Evolutionary conservation across 1,140 invertebrate species (phyloP).

Genomic region (Meteorus sp.): DNA sequence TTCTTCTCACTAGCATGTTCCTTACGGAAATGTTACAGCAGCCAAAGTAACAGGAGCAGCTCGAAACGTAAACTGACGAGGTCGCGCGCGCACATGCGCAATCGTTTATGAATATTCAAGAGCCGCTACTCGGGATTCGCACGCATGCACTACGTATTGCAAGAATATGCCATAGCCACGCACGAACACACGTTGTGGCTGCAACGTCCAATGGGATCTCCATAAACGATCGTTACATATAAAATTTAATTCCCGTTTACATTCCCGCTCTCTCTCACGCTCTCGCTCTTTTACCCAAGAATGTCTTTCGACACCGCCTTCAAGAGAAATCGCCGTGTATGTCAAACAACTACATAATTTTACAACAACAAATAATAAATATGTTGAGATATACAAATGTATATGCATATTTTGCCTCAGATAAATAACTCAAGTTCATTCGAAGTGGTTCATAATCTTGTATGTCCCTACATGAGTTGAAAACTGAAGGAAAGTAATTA

Average conservation of each 20-base stretch:
- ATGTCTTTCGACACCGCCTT: neutral
- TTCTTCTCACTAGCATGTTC: constrained; percentile 18
- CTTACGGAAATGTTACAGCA: constrained; percentile 30
- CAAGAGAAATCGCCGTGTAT: no score
- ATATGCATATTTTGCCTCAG: neutral
- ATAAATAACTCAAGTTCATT: neutral
- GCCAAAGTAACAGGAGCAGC: constrained; percentile 24
- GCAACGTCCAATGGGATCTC: neutral
- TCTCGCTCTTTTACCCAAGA: neutral
- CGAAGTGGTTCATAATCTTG: no score
- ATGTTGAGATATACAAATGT: neutral
- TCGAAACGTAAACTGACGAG: constrained; percentile 5
- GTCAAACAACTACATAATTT: no score
- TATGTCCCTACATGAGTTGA: no score
- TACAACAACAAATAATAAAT: neutral
- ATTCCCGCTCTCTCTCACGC: neutral
- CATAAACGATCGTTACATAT: constrained; percentile 12
- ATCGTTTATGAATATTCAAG: constrained; percentile 30
- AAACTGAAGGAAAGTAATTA: no score
- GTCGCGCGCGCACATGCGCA: neutral
- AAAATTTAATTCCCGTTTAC: constrained; percentile 13
- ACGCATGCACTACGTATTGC: constrained; percentile 18
- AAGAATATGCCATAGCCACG: constrained; percentile 1
- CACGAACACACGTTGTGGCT: neutral
- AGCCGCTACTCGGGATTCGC: constrained; percentile 18